These are phyloP conservation scores for Trinectes maculatus DNA, from an alignment of 2,113 vertebrate genomes.

Conservation along the genomic window DNA sequence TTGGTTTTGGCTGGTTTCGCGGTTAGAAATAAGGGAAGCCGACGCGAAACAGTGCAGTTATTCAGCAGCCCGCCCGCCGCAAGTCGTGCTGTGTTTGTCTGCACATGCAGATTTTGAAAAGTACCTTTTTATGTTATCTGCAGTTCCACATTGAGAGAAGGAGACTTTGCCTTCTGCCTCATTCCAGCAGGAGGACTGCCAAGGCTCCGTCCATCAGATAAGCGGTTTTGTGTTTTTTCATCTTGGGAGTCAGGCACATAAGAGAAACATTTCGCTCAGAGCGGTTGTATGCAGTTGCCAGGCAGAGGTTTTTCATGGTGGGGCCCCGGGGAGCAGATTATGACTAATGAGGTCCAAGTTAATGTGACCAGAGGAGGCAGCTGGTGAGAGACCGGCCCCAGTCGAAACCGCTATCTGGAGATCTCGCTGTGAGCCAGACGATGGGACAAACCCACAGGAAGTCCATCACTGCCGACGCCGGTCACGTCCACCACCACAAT, in stretches of 20 bases:
- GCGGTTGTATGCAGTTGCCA: slow-evolving; percentile 60
- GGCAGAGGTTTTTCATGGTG: slow-evolving; percentile 63
- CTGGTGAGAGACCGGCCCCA: slow-evolving; percentile 58
- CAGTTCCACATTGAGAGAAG: slow-evolving; percentile 26
- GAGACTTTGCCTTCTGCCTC: slow-evolving; percentile 46
- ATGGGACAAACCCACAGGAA: slow-evolving; percentile 77
- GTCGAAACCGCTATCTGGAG: slow-evolving; percentile 72
- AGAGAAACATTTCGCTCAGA: slow-evolving; percentile 53
- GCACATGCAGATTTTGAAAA: slow-evolving; percentile 47
- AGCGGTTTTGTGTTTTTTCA: slow-evolving; percentile 50
- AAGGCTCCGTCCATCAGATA: slow-evolving; percentile 76
- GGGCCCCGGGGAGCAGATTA: slow-evolving; percentile 78
- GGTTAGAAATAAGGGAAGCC: slow-evolving; percentile 17
- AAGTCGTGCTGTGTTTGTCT: slow-evolving; percentile 30
- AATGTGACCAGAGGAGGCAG: slow-evolving; percentile 77
- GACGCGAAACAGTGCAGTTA: slow-evolving; percentile 13
- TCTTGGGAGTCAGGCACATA: slow-evolving; percentile 50
- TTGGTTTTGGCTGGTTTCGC: slow-evolving; percentile 14
- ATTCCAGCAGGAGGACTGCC: slow-evolving; percentile 52
- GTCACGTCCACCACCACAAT: slow-evolving; percentile 61
- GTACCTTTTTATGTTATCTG: slow-evolving; percentile 53
- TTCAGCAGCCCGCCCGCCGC: slow-evolving; percentile 7
- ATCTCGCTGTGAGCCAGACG: slow-evolving; percentile 69
- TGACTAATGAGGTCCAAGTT: slow-evolving; percentile 79
- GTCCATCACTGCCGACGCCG: slow-evolving; percentile 49